phyloP scores from a whole-genome alignment of 2,888 invertebrate genomes.

The Resseliella maxima region DNA sequence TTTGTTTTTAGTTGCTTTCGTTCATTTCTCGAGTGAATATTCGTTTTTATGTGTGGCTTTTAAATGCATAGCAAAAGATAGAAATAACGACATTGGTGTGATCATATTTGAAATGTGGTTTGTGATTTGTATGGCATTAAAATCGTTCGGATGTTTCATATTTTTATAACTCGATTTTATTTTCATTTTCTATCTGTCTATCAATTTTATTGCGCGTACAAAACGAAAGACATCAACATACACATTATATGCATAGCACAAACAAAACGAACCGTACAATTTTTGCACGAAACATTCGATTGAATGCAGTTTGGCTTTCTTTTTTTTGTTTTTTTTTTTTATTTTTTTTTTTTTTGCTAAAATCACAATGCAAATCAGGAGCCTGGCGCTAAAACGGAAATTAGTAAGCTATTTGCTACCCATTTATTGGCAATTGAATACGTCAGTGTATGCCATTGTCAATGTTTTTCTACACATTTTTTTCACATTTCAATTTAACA shows the following conservation, averaged over 20 bases:
- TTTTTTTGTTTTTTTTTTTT: not conserved
- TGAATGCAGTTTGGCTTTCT: not conserved
- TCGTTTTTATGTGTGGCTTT: slow-evolving; percentile 21
- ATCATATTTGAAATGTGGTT: slow-evolving; percentile 7
- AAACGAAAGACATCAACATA: slow-evolving; percentile 44
- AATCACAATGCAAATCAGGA: not conserved
- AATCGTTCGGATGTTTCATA: not conserved
- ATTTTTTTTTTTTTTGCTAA: not conserved
- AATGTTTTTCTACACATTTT: not conserved
- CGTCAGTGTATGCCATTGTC: not conserved
- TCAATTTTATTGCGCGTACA: not conserved
- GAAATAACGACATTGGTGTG: not conserved
- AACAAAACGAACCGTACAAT: slow-evolving; percentile 42
- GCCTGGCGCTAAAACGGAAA: slow-evolving; percentile 49
- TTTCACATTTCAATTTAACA: not conserved
- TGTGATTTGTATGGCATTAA: not conserved
- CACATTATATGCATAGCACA: slow-evolving; percentile 23
- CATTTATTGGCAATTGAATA: not conserved
- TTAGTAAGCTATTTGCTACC: not conserved
- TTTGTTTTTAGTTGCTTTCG: not conserved
- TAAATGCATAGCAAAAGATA: not conserved
- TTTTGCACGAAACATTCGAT: slow-evolving; percentile 6
- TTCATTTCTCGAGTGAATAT: not conserved
- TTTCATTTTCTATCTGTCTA: not conserved
- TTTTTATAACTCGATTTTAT: not conserved